These are phyloP conservation scores for Muscicapa striata DNA, from an alignment of 2,797 vertebrate genomes.

Conservation along the genomic window DNA sequence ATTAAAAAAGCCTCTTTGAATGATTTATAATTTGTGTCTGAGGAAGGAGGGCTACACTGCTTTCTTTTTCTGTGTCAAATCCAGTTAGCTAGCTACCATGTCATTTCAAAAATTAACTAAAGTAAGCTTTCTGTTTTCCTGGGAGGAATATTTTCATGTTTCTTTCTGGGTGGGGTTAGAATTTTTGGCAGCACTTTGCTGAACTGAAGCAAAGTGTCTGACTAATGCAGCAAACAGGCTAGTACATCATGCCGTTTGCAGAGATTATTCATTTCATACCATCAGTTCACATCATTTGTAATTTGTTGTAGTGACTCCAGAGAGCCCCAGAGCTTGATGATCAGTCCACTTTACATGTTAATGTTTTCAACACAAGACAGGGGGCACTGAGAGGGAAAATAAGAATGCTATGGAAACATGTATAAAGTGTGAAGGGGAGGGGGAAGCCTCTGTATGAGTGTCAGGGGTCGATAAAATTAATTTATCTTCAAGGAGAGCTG, in stretches of 20 bases:
- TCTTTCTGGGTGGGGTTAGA: slow-evolving; percentile 59
- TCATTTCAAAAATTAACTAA: slow-evolving; percentile 28
- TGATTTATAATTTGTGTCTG: background rate
- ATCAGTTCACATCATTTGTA: background rate
- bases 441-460: background rate
- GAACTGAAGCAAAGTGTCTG: slow-evolving; percentile 31
- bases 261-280: slow-evolving; percentile 11
- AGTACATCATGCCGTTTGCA: background rate
- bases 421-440: background rate
- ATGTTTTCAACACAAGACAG: background rate
- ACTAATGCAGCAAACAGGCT: slow-evolving; percentile 57
- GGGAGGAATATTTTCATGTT: slow-evolving; percentile 59
- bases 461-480: background rate
- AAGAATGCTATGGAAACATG: background rate
- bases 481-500: background rate
- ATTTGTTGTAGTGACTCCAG: background rate
- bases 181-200: slow-evolving; percentile 45
- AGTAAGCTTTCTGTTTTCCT: slow-evolving; percentile 40
- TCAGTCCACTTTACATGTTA: background rate
- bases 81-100: background rate
- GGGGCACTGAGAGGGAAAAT: background rate
- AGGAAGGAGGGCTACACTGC: background rate
- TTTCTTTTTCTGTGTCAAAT: background rate
- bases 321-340: background rate
- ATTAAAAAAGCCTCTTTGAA: background rate